Conservation (phyloP, 2,113 vertebrate genomes). For the Actenoides lindsayi region DNA sequence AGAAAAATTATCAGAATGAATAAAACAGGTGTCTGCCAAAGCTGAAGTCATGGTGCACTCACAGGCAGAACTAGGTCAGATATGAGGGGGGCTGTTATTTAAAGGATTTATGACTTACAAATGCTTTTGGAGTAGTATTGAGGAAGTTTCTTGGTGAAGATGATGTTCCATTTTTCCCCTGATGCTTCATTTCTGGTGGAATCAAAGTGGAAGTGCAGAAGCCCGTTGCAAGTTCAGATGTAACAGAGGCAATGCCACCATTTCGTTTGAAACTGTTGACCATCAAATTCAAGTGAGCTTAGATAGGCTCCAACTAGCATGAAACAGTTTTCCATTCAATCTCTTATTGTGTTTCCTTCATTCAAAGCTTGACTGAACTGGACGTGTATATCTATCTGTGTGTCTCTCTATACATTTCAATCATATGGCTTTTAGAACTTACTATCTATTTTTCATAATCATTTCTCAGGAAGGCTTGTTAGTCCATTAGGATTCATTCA, state of each 20-base stretch:
- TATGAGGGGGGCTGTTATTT: not conserved
- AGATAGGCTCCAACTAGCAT: not conserved
- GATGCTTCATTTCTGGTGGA: not conserved
- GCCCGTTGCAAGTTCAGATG: not conserved
- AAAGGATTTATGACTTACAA: not conserved
- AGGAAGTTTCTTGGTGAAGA: not conserved
- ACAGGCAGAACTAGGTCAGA: not conserved
- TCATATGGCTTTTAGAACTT: not conserved
- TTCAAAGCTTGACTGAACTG: not conserved
- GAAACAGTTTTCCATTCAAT: not conserved
- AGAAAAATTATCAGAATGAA: not conserved
- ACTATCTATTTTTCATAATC: not conserved
- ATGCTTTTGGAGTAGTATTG: not conserved
- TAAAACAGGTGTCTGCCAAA: not conserved
- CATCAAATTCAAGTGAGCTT: not conserved
- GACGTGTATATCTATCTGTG: accelerated
- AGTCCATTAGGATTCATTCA: not conserved
- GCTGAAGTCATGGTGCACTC: not conserved
- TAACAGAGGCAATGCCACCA: not conserved
- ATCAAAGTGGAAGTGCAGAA: not conserved
- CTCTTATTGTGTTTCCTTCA: not conserved
- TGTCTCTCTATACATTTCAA: not conserved
- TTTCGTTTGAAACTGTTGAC: not conserved
- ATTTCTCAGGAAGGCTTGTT: not conserved
- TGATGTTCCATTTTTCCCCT: not conserved